Evolutionary conservation across 2,113 vertebrate species (phyloP), one percentile per base, ranked within the genome.

Genomic region (Acanthisitta chloris): DNA sequence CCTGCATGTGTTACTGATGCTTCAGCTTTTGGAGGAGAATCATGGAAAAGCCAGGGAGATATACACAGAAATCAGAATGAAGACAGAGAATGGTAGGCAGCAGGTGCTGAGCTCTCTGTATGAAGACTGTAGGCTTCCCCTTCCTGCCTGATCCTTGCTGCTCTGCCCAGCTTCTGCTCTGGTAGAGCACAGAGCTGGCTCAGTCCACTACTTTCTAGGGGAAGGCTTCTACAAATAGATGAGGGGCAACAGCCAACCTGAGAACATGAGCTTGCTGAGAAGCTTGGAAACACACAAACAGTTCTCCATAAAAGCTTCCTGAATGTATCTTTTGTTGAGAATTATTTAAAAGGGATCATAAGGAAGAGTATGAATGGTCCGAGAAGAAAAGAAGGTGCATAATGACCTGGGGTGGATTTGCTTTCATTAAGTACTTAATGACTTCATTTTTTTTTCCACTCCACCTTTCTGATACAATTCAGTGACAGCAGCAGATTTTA

Each of bases 21-120:
- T 78, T 79, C 54, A 77, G 51, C 62, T 73, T 62, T 71, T 38
- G 48, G 25, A 70, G 11, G 62, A 84, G 43, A 64, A 65, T 61
- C 4, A 2, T 12, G 25, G 43, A 18, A 48, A 70, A 61, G 61
- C 3, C 2, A 2, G 3, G 16, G 2, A 11, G 5, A 42, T 16
- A 42, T 16, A 43, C 8, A 26, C 3, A 76, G 65, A 84, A 81
- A 51, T 49, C 49, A 49, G 77, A 26, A 49, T 6, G 23, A 72
- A 59, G 48, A 43, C 36, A 78, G 57, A 51, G 64, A 66, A 49
- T 34, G 21, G 52, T 26, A 42, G 31, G 28, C 28, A 72, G 23
- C 40, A 21, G 36, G 31, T 61, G 24, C 62, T 74, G 64, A 83
- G 24, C 17, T 49, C 34, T 65, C 11, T 25, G 17, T 18, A 1